Percentiles rank a stretch among this genome's conserved stretches.
phyloP scores from a whole-genome alignment of 2,797 vertebrate genomes.

The Heterohyrax brucei region DNA sequence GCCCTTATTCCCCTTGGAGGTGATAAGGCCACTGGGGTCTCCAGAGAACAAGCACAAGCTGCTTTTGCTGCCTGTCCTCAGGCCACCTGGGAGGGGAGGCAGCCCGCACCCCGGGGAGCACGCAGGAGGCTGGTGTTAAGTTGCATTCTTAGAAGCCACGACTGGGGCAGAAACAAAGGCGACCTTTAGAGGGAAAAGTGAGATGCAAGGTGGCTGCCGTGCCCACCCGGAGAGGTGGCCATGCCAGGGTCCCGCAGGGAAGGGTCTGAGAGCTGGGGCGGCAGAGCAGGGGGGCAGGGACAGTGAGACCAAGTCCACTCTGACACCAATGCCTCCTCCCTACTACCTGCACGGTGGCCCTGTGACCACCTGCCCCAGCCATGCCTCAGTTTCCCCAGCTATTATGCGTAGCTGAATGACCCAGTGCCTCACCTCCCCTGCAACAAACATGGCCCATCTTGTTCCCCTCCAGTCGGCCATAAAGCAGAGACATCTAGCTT shows the following conservation, averaged over 20 bases:
- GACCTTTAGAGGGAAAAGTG: not conserved
- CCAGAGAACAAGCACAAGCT: slow-evolving; percentile 81
- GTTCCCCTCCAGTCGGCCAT: not conserved
- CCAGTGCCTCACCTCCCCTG: not conserved
- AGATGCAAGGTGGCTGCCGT: slow-evolving; percentile 46
- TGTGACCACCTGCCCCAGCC: accelerated
- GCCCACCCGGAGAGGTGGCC: accelerated
- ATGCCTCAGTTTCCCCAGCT: not conserved
- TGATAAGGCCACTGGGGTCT: slow-evolving; percentile 74
- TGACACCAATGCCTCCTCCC: not conserved
- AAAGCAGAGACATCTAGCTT: not conserved
- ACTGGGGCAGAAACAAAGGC: slow-evolving; percentile 39
- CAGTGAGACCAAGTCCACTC: not conserved
- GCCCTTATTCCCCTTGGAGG: slow-evolving; percentile 77
- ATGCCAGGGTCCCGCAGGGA: accelerated
- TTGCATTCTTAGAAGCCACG: slow-evolving; percentile 84
- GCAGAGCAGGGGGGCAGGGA: not conserved
- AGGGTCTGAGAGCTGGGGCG: not conserved
- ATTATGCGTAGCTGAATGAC: not conserved
- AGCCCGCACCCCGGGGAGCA: not conserved
- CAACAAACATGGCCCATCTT: accelerated
- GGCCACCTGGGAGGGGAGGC: slow-evolving; percentile 25
- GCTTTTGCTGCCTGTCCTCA: slow-evolving; percentile 80
- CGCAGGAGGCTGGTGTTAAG: slow-evolving; percentile 64
- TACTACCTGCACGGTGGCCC: accelerated